Base-by-base conservation (phyloP, 1,140 invertebrate species). In the Sweltsa coloradensis region DNA sequence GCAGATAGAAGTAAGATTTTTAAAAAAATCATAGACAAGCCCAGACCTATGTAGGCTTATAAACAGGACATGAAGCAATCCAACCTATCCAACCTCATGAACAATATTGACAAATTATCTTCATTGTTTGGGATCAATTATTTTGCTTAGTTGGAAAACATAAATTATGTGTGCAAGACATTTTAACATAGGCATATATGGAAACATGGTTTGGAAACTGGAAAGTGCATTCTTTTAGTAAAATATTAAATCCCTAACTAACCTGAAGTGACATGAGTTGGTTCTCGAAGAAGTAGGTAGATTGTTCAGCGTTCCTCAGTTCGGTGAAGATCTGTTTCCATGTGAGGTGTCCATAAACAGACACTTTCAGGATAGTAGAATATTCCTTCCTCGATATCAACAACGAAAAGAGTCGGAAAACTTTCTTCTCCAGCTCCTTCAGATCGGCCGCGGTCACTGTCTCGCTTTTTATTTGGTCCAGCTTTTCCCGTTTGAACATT, bases 221-320 rank as follows among this genome's bases (percentile, higher is more conserved):
- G n/a, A n/a, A n/a, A n/a, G n/a, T n/a, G n/a, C n/a, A n/a, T n/a
- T n/a, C n/a, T n/a, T n/a, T n/a, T n/a, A n/a, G n/a, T n/a, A n/a
- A n/a, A n/a, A n/a, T n/a, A n/a, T n/a, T n/a, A 37, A 18, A 7
- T 16, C 21, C 2, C 3, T 11, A 7, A 5, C n/a, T 46, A 26
- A 47, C 46, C 31, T 47, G 46, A 11, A 47, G 14, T 6, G n/a
- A 21, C 6, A 47, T 39, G n/a, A 47, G 22, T 14, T 47, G 46
- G 11, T 40, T 41, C n/a, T 47, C 36, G 7, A 47, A 41, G 14
- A 26, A 22, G 11, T 41, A 47, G 7, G n/a, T n/a, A n/a, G n/a
- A n/a, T n/a, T 40, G 34, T 31, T 47, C 41, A 3, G 36, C 25
- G 6, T 29, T 16, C 16, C 16, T 34, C 25, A 41, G 22, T 27